These are phyloP conservation scores for Drosophila carrolli DNA, from an alignment of 1,140 invertebrate species.

Conservation along the genomic window DNA sequence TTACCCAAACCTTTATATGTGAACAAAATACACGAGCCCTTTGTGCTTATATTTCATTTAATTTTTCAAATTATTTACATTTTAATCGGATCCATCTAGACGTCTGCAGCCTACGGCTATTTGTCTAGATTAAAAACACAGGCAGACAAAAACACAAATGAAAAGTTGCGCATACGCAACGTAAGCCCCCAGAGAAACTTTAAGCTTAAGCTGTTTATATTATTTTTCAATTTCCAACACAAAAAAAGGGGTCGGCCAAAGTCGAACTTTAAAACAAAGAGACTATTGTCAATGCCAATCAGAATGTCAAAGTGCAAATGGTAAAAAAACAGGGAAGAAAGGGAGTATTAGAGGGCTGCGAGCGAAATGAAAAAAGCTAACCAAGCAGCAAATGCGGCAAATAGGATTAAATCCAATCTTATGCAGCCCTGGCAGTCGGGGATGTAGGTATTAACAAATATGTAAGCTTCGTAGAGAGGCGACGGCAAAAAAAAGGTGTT, in stretches of 20 bases:
- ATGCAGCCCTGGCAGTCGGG: constrained; percentile 54
- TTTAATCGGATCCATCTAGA: constrained; percentile 44
- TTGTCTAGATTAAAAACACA: constrained; percentile 39
- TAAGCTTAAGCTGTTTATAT: constrained; percentile 61
- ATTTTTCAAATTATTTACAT: constrained; percentile 11
- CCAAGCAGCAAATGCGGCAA: constrained; percentile 81
- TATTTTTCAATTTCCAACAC: constrained; percentile 64
- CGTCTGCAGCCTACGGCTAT: constrained; percentile 58
- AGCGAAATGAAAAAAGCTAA: constrained; percentile 71
- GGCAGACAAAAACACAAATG: constrained; percentile 41
- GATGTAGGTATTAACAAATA: constrained; percentile 78
- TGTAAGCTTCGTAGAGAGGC: constrained; percentile 32
- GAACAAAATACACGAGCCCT: neutral
- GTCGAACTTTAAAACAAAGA: constrained; percentile 51
- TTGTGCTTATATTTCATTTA: constrained; percentile 10
- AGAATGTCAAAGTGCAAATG: constrained; percentile 77
- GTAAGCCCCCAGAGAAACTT: constrained; percentile 27
- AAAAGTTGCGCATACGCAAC: constrained; percentile 60
- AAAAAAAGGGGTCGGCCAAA: constrained; percentile 25
- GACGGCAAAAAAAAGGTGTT: constrained; percentile 33
- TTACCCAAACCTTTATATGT: too few relatives aligned
- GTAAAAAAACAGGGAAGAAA: constrained; percentile 18
- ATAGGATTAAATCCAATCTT: constrained; percentile 82
- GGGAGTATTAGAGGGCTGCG: constrained; percentile 11
- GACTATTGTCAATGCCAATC: constrained; percentile 77